Evolutionary conservation across 2,113 vertebrate genomes (phyloP).

Genomic region (Oncorhynchus tshawytscha): DNA sequence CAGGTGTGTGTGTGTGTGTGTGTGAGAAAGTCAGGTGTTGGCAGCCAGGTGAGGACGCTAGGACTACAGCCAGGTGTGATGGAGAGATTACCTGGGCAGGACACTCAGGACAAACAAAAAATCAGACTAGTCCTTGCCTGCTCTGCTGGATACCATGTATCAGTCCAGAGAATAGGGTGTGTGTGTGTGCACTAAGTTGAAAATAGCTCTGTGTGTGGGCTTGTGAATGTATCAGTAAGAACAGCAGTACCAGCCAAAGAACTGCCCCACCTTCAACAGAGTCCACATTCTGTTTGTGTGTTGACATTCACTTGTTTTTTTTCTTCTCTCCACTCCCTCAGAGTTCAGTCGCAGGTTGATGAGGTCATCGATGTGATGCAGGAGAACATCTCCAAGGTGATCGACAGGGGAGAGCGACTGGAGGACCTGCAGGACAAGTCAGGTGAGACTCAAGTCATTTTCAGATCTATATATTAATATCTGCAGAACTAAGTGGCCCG

Average conservation of each 20-base stretch:
- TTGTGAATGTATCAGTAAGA: neutral
- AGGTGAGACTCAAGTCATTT: slow-evolving; percentile 68
- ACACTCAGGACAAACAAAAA: too few relatives aligned
- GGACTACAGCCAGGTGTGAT: neutral
- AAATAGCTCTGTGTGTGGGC: too few relatives aligned
- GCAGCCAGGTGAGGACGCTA: neutral
- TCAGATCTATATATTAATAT: too few relatives aligned
- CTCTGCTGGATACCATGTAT: too few relatives aligned
- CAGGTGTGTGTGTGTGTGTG: slow-evolving; percentile 11
- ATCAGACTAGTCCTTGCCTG: too few relatives aligned
- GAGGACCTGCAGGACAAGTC: slow-evolving; percentile 98
- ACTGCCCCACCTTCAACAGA: too few relatives aligned
- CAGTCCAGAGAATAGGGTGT: too few relatives aligned
- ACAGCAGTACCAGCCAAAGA: too few relatives aligned
- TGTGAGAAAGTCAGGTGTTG: neutral
- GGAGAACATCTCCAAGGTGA: slow-evolving; percentile 99
- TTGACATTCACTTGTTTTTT: neutral
- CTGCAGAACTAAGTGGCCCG: too few relatives aligned
- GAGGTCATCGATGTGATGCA: slow-evolving; percentile 99
- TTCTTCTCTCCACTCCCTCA: slow-evolving; percentile 49
- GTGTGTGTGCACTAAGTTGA: too few relatives aligned
- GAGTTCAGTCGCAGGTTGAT: slow-evolving; percentile 97
- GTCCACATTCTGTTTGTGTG: too few relatives aligned
- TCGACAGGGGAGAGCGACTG: slow-evolving; percentile 93
- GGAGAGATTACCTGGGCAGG: neutral